A percentile compares a stretch with the other conserved stretches of the same genome.
Evolutionary conservation across 1,140 invertebrate species (phyloP).

Genomic region (Capitella teleta): DNA sequence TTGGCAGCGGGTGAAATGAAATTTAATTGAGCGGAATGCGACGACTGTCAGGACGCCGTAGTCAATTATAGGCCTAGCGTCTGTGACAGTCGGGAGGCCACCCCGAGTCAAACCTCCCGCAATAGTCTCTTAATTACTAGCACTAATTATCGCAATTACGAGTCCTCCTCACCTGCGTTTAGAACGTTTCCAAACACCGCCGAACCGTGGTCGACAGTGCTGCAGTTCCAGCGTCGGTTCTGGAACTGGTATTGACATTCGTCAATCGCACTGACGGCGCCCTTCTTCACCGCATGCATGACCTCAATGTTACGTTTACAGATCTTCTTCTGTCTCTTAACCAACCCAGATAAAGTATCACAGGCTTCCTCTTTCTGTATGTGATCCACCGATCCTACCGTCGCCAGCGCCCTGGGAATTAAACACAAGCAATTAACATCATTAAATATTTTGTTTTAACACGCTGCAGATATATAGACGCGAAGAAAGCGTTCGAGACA

Average conservation of each 20-base stretch:
- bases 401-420: background rate
- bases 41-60: no score
- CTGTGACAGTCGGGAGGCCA: no score
- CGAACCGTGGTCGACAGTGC: background rate
- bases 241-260: slow-evolving; percentile 40
- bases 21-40: no score
- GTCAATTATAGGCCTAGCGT: no score
- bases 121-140: no score
- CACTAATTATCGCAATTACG: no score
- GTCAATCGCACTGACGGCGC: slow-evolving; percentile 23
- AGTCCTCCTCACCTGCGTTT: background rate
- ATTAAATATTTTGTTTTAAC: no score
- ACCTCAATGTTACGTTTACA: background rate
- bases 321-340: background rate
- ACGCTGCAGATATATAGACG: no score
- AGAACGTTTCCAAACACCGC: slow-evolving; percentile 4
- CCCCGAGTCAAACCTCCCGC: no score
- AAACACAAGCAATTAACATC: no score
- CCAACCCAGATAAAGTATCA: background rate
- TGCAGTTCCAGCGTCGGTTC: slow-evolving; percentile 37
- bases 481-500: no score
- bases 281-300: slow-evolving; percentile 3
- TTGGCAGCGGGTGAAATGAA: no score
- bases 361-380: background rate
- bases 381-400: background rate